Percentiles rank a stretch among this genome's conserved stretches.
Conservation (phyloP, 92 coral and sea anemone species). For the Pocillopora grandis region DNA sequence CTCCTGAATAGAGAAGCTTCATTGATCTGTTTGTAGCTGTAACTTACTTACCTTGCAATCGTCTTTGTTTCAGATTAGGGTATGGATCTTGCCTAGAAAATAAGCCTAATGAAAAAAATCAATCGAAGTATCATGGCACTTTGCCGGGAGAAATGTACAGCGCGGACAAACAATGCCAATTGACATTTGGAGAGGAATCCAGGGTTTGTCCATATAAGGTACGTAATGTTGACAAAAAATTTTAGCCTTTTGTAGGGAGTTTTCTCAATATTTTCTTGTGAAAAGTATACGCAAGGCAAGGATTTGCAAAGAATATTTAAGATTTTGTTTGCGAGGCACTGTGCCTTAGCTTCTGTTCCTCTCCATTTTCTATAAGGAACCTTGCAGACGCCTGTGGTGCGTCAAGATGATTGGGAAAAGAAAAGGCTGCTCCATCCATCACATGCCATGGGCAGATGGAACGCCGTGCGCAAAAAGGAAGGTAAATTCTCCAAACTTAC, state of each 20-base stretch:
- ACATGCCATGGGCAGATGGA: constrained; percentile 99
- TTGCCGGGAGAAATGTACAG: constrained; percentile 91
- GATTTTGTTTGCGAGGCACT: background rate
- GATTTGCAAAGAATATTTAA: background rate
- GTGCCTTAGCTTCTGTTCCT: background rate
- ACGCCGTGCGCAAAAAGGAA: constrained; percentile 75
- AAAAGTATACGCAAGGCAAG: background rate
- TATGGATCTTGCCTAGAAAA: constrained; percentile 74
- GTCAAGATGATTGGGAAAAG: constrained; percentile 49
- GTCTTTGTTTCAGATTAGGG: constrained; percentile 70
- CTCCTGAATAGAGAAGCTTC: too few relatives aligned
- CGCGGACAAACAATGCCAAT: constrained; percentile 77
- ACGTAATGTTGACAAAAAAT: background rate
- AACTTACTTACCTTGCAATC: too few relatives aligned
- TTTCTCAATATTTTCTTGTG: background rate
- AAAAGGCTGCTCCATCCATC: constrained; percentile 82
- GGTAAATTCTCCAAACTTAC: constrained; percentile 34
- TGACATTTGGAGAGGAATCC: constrained; percentile 68
- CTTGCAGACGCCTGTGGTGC: constrained; percentile 95
- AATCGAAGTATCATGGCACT: constrained; percentile 26
- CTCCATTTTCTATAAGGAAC: constrained; percentile 32
- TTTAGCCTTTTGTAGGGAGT: too few relatives aligned
- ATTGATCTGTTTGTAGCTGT: background rate
- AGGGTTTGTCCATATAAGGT: constrained; percentile 76
- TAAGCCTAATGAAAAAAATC: constrained; percentile 59